A percentile compares a stretch with the other conserved stretches of the same genome.
phyloP scores from a whole-genome alignment of 2,113 vertebrate species.

The Pavo muticus region DNA sequence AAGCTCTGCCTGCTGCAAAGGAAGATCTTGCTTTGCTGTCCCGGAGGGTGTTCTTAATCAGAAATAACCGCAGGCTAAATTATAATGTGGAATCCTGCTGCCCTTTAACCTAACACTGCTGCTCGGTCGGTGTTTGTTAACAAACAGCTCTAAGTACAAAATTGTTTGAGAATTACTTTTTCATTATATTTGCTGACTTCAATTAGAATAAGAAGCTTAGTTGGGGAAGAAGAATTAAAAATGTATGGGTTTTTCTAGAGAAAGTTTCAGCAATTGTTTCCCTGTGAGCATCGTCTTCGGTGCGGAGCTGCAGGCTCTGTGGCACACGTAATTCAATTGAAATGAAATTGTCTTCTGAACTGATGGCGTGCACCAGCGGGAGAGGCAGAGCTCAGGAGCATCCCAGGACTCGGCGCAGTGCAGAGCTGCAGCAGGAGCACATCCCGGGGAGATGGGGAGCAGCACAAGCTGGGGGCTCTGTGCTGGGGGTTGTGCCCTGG shows the following conservation, averaged over 20 bases:
- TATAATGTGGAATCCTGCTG: conserved; percentile 74
- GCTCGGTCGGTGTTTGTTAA: conserved; percentile 78
- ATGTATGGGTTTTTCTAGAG: conserved; percentile 55
- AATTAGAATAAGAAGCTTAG: conserved; percentile 78
- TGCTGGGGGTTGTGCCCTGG: not conserved
- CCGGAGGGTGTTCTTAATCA: conserved; percentile 85
- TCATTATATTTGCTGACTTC: conserved; percentile 72
- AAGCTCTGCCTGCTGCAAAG: conserved; percentile 74
- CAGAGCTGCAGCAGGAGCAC: not conserved
- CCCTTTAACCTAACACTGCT: conserved; percentile 78
- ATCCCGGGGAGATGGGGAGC: not conserved
- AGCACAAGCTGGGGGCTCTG: not conserved
- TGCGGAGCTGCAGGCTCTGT: not conserved
- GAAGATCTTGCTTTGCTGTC: conserved; percentile 78
- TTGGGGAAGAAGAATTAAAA: conserved; percentile 72
- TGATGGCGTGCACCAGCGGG: not conserved
- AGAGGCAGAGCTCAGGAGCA: not conserved
- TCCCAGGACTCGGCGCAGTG: not conserved
- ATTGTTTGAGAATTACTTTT: conserved; percentile 78
- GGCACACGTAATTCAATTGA: conserved; percentile 5
- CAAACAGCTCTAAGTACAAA: conserved; percentile 81
- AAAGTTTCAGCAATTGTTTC: conserved; percentile 68
- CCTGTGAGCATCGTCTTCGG: not conserved
- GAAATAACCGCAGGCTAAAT: conserved; percentile 83
- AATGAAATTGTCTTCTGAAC: conserved; percentile 37